Percentiles rank a stretch among this genome's conserved stretches.
Evolutionary conservation across 2,113 vertebrate species (phyloP).

Genomic region (Mugil cephalus): DNA sequence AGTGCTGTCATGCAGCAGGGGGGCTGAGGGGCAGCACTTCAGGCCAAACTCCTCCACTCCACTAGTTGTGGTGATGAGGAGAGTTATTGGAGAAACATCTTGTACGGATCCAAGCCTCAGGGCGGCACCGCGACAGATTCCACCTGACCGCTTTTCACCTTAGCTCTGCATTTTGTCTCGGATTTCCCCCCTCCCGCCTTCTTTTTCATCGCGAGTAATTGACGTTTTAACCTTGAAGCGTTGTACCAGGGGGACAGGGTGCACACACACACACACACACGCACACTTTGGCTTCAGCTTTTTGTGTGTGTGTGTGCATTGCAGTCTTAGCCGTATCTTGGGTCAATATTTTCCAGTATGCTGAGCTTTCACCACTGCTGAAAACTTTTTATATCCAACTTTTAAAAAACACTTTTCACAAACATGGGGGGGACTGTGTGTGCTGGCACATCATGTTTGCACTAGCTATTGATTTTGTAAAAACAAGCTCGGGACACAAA

Average conservation of each 20-base stretch:
- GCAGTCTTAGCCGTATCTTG: constrained; percentile 18
- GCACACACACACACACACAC: constrained; percentile 22
- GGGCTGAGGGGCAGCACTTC: background rate
- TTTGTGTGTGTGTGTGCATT: constrained; percentile 23
- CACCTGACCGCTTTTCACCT: constrained; percentile 61
- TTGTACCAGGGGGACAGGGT: constrained; percentile 35
- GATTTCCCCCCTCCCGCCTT: constrained; percentile 1
- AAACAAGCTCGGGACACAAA: constrained; percentile 11
- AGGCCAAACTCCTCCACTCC: constrained; percentile 37
- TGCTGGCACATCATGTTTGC: constrained; percentile 15
- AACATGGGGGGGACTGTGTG: constrained; percentile 6
- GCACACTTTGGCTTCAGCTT: constrained; percentile 34
- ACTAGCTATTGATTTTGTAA: constrained; percentile 13
- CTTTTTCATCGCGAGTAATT: constrained; percentile 64
- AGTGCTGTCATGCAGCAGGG: constrained; percentile 25
- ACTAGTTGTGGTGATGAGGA: constrained; percentile 49
- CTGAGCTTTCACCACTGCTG: constrained; percentile 54
- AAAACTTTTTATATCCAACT: constrained; percentile 42
- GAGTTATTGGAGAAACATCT: constrained; percentile 58
- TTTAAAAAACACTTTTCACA: constrained; percentile 18
- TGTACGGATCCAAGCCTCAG: constrained; percentile 47
- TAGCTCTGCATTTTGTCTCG: constrained; percentile 59
- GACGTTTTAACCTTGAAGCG: constrained; percentile 61
- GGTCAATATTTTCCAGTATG: constrained; percentile 40
- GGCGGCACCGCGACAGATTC: constrained; percentile 25